Conservation (phyloP, 2,888 invertebrate species). For the Darwinula stevensoni region DNA sequence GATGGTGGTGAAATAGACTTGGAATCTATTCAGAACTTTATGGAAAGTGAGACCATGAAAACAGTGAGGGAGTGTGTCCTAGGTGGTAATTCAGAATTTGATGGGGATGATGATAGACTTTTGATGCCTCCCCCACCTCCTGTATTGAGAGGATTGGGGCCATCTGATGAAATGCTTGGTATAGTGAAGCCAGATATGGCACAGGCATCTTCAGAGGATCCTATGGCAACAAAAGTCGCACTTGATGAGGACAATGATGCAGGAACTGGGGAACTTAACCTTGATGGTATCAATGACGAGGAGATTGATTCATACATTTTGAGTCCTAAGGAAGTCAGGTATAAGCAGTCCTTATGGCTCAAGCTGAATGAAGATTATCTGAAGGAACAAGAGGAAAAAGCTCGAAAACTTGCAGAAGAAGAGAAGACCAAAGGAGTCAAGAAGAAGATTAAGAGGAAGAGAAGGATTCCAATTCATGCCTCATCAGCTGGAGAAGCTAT, state of each 20-base stretch:
- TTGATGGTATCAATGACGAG: conserved; percentile 44
- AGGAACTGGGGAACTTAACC: background rate
- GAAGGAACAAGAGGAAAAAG: conserved; percentile 37
- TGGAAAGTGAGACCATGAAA: conserved; percentile 1
- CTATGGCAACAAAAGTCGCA: background rate
- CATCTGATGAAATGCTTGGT: no score
- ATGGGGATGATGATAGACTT: no score
- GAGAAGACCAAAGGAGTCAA: conserved; percentile 65
- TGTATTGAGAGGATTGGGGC: no score
- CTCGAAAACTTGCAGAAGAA: conserved; percentile 39
- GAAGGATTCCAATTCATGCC: background rate
- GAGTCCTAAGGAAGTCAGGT: conserved; percentile 40
- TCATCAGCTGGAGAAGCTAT: conserved; percentile 44
- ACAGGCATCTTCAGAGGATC: no score
- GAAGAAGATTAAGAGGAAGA: conserved; percentile 33
- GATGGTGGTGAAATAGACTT: no score
- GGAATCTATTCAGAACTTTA: no score
- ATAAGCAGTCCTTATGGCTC: conserved; percentile 64
- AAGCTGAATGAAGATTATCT: conserved; percentile 60
- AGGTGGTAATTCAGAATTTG: no score
- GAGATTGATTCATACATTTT: conserved; percentile 67
- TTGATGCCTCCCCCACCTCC: no score
- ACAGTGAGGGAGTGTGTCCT: no score
- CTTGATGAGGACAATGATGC: background rate
- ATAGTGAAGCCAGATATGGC: no score